Percentiles rank a stretch among this genome's conserved stretches.
Conservation (phyloP, 2,113 vertebrate species). For the Apteryx owenii region DNA sequence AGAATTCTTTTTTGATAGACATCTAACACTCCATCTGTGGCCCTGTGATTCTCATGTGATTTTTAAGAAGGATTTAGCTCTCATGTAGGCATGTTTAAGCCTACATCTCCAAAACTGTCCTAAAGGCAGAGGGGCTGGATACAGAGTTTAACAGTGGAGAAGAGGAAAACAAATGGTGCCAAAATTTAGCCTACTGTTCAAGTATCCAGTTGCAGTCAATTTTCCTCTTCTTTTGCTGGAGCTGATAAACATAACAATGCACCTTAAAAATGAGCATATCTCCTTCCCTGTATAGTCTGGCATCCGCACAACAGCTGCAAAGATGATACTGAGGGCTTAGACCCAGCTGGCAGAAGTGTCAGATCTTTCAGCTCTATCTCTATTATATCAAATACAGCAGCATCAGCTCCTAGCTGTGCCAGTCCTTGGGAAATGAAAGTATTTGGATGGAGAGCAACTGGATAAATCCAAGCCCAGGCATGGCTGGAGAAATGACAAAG, state of each 20-base stretch:
- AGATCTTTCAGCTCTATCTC: constrained; percentile 31
- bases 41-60: not conserved
- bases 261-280: not conserved
- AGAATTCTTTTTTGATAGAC: not conserved
- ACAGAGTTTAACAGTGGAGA: not conserved
- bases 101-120: not conserved
- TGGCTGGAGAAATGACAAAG: not conserved
- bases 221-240: not conserved
- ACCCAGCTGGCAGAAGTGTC: constrained; percentile 29
- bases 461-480: not conserved
- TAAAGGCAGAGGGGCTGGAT: not conserved
- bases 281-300: not conserved
- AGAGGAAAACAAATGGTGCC: not conserved
- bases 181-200: not conserved
- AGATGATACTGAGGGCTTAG: not conserved
- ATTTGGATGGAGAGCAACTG: not conserved
- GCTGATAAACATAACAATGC: constrained; percentile 48
- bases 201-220: not conserved
- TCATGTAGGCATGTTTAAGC: not conserved
- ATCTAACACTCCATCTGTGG: accelerated
- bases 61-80: not conserved
- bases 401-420: not conserved
- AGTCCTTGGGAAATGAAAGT: not conserved
- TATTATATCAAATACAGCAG: constrained; percentile 41
- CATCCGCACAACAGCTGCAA: constrained; percentile 47